Percentiles rank a stretch among this genome's conserved stretches.
Conservation (phyloP, 2,113 vertebrate species). For the Solea solea region DNA sequence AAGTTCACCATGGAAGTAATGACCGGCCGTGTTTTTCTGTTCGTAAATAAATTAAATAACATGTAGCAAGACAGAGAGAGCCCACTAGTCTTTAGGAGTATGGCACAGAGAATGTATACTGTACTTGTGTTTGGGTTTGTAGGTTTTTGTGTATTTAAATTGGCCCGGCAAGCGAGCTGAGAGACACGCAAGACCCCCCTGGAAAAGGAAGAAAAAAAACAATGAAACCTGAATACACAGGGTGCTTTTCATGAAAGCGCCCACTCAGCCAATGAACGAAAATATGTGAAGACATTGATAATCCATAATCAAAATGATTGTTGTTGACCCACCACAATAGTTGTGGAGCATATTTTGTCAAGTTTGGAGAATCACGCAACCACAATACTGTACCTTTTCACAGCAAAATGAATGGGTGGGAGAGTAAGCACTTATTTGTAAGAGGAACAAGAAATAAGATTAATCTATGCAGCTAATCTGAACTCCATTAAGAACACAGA, state of each 20-base stretch:
- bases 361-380: too few relatives aligned
- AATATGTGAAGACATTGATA: background rate
- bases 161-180: conserved; percentile 38
- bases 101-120: conserved; percentile 29
- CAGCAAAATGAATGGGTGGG: too few relatives aligned
- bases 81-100: conserved; percentile 9
- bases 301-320: background rate
- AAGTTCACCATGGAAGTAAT: conserved; percentile 36
- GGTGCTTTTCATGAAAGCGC: too few relatives aligned
- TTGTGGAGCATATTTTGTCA: too few relatives aligned
- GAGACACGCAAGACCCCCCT: conserved; percentile 50
- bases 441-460: too few relatives aligned
- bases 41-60: conserved; percentile 38
- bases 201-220: conserved; percentile 41
- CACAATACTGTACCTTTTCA: background rate
- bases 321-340: too few relatives aligned
- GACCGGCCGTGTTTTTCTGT: conserved; percentile 25
- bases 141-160: conserved; percentile 50
- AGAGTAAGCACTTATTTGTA: too few relatives aligned
- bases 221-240: conserved; percentile 65
- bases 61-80: conserved; percentile 9
- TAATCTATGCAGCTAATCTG: too few relatives aligned
- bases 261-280: background rate
- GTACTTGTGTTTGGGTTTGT: conserved; percentile 19
- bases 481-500: too few relatives aligned